Percentiles rank a stretch among this genome's conserved stretches.
These are phyloP conservation scores for Platygyra sinensis DNA, from an alignment of 64 coral and sea anemone species.

Conservation along the genomic window DNA sequence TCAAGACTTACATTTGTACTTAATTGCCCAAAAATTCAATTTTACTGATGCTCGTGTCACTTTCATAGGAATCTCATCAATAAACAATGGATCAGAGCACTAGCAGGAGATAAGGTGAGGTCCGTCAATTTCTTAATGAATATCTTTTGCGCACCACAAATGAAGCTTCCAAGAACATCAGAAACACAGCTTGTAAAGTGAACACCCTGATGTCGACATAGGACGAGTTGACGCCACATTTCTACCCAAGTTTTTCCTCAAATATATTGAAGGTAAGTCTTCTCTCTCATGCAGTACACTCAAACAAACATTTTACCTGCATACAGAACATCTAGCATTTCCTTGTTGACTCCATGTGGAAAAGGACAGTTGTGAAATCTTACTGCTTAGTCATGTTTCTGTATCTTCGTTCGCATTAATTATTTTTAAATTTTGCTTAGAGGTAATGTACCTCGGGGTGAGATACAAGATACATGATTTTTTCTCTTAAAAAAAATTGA, in stretches of 20 bases:
- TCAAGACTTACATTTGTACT: too few species aligned
- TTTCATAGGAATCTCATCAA: conserved; percentile 87
- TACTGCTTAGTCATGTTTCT: too few species aligned
- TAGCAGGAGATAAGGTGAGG: conserved; percentile 81
- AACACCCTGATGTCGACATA: conserved; percentile 88
- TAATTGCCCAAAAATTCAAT: too few species aligned
- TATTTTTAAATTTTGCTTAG: too few species aligned
- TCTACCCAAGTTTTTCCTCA: conserved; percentile 91
- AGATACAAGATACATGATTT: too few species aligned
- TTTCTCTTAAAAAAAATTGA: too few species aligned
- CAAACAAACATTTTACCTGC: too few species aligned
- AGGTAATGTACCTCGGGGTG: too few species aligned
- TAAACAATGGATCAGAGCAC: conserved; percentile 94
- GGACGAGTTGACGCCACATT: conserved; percentile 93
- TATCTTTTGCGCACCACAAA: conserved; percentile 88
- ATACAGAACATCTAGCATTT: too few species aligned
- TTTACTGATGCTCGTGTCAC: background rate
- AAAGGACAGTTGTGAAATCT: too few species aligned
- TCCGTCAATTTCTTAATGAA: conserved; percentile 85
- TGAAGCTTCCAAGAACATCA: conserved; percentile 75
- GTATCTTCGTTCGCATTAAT: too few species aligned
- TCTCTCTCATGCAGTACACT: background rate
- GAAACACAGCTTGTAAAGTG: conserved; percentile 94
- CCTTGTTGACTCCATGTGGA: too few species aligned
- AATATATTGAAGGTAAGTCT: conserved; percentile 79